These are phyloP conservation scores for Sarcophaga rosellei DNA, from an alignment of 2,888 invertebrate genomes.

Conservation along the genomic window DNA sequence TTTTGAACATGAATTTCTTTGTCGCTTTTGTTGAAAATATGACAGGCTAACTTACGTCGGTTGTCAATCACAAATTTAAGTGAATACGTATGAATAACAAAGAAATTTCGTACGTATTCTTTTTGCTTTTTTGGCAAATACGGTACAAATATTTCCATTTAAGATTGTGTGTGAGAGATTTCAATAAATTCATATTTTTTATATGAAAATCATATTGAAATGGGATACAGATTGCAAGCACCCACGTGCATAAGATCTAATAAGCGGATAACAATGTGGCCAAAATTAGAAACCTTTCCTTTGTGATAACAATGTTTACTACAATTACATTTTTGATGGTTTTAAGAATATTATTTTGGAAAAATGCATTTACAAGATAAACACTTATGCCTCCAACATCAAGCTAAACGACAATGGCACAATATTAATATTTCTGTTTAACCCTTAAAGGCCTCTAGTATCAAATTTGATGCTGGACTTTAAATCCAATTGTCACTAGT, in stretches of 20 bases:
- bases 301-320: too few relatives aligned
- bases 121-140: neutral
- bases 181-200: neutral
- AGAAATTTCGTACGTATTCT: neutral
- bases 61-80: constrained; percentile 52
- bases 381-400: too few relatives aligned
- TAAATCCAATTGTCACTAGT: too few relatives aligned
- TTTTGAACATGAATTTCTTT: constrained; percentile 26
- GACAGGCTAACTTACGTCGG: constrained; percentile 51
- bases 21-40: constrained; percentile 41
- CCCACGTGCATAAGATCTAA: constrained; percentile 8
- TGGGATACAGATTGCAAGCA: constrained; percentile 15
- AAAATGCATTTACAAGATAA: too few relatives aligned
- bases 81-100: constrained; percentile 9
- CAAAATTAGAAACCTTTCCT: too few relatives aligned
- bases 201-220: constrained; percentile 33
- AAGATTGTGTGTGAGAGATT: neutral
- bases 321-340: neutral
- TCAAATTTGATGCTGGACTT: too few relatives aligned
- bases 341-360: neutral
- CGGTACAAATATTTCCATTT: constrained; percentile 30
- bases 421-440: too few relatives aligned
- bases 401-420: too few relatives aligned
- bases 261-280: too few relatives aligned
- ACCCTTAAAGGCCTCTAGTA: too few relatives aligned